Percentiles rank a stretch among this genome's conserved stretches.
These are phyloP conservation scores for Agriotes lineatus DNA, from an alignment of 2,888 invertebrate genomes.

Conservation along the genomic window DNA sequence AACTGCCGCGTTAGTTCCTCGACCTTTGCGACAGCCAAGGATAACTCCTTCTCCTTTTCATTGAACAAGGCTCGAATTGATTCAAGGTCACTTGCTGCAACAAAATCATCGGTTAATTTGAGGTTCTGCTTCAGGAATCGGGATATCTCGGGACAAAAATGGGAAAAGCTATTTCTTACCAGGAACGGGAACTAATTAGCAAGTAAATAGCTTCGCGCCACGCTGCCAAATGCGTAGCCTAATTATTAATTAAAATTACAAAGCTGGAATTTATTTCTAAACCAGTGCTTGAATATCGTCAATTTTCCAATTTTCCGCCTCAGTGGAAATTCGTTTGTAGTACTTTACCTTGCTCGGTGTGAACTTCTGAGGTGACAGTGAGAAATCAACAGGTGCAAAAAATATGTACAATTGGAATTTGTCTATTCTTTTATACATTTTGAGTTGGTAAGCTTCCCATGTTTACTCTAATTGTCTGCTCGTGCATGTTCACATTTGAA, in stretches of 20 bases:
- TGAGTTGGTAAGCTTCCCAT: no score
- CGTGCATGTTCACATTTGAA: no score
- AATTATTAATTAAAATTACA: neutral
- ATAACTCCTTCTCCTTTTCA: slow-evolving; percentile 97
- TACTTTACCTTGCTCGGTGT: no score
- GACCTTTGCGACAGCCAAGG: slow-evolving; percentile 97
- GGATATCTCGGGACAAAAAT: neutral
- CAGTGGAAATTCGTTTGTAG: no score
- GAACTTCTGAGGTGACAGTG: no score
- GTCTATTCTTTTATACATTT: no score
- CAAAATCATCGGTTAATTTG: slow-evolving; percentile 9
- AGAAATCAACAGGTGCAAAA: no score
- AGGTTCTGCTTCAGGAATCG: neutral
- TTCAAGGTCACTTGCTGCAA: slow-evolving; percentile 91
- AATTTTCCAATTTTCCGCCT: no score
- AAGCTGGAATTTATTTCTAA: neutral
- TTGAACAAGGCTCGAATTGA: slow-evolving; percentile 96
- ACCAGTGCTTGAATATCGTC: no score
- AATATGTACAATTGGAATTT: no score
- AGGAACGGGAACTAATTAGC: neutral
- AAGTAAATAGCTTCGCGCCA: neutral
- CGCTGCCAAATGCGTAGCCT: neutral
- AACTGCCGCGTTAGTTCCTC: slow-evolving; percentile 95
- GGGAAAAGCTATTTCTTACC: neutral
- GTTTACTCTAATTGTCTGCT: no score